A percentile compares a stretch with the other conserved stretches of the same genome.
These are phyloP conservation scores for Atlantisia rogersi DNA, from an alignment of 2,113 vertebrate species.

Conservation along the genomic window DNA sequence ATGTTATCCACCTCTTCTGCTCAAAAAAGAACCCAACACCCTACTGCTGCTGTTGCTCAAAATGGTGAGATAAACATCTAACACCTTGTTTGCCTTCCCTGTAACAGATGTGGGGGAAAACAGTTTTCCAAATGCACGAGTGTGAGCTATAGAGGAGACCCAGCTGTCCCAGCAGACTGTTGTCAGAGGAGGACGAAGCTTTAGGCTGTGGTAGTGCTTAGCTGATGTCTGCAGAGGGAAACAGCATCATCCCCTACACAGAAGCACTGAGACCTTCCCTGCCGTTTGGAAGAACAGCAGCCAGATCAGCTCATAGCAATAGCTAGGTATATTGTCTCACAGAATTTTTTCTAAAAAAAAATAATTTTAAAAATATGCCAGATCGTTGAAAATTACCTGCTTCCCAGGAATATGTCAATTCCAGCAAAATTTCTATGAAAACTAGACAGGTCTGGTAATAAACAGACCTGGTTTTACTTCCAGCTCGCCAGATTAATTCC, in stretches of 20 bases:
- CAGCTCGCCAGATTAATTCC: neutral
- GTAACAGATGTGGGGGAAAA: neutral
- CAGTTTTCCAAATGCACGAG: neutral
- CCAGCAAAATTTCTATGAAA: neutral
- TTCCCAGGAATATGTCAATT: neutral
- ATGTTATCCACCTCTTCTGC: neutral
- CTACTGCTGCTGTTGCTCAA: neutral
- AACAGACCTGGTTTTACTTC: neutral
- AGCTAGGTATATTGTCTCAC: neutral
- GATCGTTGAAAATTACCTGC: neutral
- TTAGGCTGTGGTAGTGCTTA: neutral
- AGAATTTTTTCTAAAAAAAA: neutral
- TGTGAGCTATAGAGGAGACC: neutral
- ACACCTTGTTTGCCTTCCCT: neutral
- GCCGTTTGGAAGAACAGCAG: neutral
- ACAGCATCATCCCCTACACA: neutral
- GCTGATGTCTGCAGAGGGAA: neutral
- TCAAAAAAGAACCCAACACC: neutral
- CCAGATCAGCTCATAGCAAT: neutral
- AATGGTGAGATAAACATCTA: neutral
- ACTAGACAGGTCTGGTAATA: neutral
- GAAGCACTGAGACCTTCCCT: neutral
- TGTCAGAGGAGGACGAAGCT: neutral
- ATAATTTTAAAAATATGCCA: neutral
- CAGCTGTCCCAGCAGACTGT: neutral